These are phyloP conservation scores for Nasalis larvatus DNA, from an alignment of 2,113 vertebrate species.

Conservation along the genomic window DNA sequence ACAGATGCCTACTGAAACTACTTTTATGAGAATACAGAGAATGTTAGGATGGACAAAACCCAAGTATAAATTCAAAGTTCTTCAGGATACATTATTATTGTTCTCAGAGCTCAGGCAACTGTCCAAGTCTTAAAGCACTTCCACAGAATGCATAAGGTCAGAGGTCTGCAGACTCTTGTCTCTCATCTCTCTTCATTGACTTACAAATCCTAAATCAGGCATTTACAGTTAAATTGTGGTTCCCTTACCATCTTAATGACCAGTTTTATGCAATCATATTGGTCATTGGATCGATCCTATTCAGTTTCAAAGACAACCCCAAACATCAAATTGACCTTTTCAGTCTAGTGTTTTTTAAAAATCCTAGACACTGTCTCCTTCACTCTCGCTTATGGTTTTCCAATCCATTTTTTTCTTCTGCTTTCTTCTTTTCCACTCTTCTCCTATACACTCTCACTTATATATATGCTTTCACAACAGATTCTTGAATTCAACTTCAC, in stretches of 20 bases:
- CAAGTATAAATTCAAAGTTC: conserved; percentile 18
- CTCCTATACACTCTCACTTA: not conserved
- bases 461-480: not conserved
- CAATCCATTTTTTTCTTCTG: not conserved
- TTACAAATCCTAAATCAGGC: conserved; percentile 31
- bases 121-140: conserved; percentile 51
- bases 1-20: not conserved
- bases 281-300: not conserved
- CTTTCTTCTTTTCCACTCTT: not conserved
- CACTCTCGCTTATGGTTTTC: not conserved
- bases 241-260: not conserved
- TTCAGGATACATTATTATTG: not conserved
- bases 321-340: conserved; percentile 40
- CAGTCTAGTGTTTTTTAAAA: conserved; percentile 3
- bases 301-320: not conserved
- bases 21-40: not conserved
- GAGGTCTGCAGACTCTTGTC: not conserved
- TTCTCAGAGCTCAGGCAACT: conserved; percentile 29
- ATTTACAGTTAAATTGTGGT: conserved; percentile 31
- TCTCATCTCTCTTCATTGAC: conserved; percentile 48
- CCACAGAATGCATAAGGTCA: conserved; percentile 30
- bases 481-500: not conserved
- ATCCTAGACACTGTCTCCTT: not conserved
- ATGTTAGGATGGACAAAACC: not conserved
- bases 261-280: conserved; percentile 10